Evolutionary conservation across 2,113 vertebrate genomes (phyloP).

Genomic region (Saguinus imperator): DNA sequence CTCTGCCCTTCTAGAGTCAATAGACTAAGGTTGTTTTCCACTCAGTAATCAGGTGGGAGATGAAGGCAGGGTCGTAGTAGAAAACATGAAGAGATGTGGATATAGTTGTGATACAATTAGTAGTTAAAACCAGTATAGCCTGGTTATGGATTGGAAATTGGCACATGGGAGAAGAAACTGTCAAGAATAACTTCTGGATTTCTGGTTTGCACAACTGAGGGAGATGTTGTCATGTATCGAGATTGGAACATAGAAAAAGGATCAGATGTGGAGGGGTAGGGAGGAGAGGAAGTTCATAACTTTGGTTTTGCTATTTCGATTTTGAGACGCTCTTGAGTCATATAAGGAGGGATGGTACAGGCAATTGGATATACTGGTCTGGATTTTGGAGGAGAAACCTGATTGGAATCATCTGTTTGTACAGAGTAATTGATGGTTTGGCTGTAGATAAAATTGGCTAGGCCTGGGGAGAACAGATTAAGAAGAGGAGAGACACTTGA

Average conservation of each 20-base stretch:
- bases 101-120: not conserved
- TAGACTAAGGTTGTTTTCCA: not conserved
- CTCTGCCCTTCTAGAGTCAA: not conserved
- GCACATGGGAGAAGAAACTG: not conserved
- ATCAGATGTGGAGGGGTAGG: not conserved
- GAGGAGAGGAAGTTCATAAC: not conserved
- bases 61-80: not conserved
- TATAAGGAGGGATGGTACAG: not conserved
- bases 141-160: not conserved
- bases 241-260: not conserved
- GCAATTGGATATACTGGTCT: not conserved
- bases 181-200: not conserved
- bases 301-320: slow-evolving; percentile 29
- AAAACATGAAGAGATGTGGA: not conserved
- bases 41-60: not conserved
- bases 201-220: not conserved
- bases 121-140: not conserved
- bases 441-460: not conserved
- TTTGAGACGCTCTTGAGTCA: not conserved
- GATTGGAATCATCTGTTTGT: not conserved
- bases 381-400: not conserved
- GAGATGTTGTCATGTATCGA: not conserved
- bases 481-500: not conserved
- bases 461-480: not conserved
- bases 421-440: not conserved